These are phyloP conservation scores for Ctenoplectra terminalis DNA, from an alignment of 1,140 invertebrate genomes.

Conservation along the genomic window DNA sequence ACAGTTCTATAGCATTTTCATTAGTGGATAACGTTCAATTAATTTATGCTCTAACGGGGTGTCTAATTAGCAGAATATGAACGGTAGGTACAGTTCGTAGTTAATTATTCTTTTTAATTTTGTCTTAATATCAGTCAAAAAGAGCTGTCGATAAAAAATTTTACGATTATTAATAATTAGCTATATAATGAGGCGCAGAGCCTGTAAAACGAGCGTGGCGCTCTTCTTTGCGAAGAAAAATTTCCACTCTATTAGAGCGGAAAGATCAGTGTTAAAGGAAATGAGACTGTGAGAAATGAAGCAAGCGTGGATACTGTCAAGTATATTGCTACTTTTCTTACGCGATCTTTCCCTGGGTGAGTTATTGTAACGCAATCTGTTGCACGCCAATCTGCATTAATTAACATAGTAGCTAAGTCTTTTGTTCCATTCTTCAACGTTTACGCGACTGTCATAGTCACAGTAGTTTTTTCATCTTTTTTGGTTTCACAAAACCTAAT, in stretches of 20 bases:
- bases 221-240: no score
- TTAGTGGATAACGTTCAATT: neutral
- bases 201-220: neutral
- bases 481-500: no score
- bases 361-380: neutral
- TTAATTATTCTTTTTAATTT: neutral
- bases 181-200: neutral
- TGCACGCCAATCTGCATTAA: neutral
- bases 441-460: no score
- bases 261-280: neutral
- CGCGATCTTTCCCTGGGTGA: no score
- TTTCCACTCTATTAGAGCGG: neutral
- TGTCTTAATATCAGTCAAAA: neutral
- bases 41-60: neutral
- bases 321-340: no score
- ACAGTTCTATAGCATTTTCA: no score
- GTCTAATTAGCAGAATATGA: slow-evolving; percentile 2
- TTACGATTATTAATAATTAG: slow-evolving; percentile 27
- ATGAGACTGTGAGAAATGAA: neutral
- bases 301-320: neutral
- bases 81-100: neutral
- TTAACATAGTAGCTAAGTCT: no score
- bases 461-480: no score
- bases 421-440: no score
- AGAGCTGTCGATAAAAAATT: neutral